These are phyloP conservation scores for Drosophila tripunctata DNA, from an alignment of 2,888 invertebrate species.

Conservation along the genomic window DNA sequence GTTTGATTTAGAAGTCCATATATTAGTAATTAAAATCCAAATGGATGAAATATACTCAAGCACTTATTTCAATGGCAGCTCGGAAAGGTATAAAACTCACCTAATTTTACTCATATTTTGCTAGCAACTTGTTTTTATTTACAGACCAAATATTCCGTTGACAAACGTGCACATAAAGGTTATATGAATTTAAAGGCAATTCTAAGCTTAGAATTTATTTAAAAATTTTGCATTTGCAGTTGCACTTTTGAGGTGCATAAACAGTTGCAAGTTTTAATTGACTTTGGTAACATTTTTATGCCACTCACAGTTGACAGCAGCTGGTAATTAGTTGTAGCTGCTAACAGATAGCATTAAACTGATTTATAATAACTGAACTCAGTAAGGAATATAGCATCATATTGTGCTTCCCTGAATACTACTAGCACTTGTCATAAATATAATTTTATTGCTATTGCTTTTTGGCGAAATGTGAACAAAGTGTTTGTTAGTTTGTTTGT, in stretches of 20 bases:
- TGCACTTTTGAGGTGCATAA: conserved; percentile 56
- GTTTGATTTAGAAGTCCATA: no score
- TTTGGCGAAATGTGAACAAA: conserved; percentile 57
- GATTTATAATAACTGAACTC: conserved; percentile 68
- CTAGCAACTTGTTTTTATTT: no score
- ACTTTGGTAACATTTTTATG: conserved; percentile 53
- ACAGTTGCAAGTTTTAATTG: conserved; percentile 66
- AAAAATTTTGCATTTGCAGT: conserved; percentile 40
- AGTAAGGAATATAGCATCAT: conserved; percentile 3
- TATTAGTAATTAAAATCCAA: no score
- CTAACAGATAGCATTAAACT: conserved; percentile 51
- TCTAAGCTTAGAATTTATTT: no score
- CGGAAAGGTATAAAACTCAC: no score
- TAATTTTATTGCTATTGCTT: conserved; percentile 62
- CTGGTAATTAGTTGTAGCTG: conserved; percentile 62
- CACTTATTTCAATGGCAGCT: no score
- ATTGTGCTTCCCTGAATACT: background rate
- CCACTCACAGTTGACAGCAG: conserved; percentile 12
- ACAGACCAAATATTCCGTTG: no score
- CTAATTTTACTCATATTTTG: no score
- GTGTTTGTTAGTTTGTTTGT: conserved; percentile 49
- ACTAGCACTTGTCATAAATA: conserved; percentile 62
- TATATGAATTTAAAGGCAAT: no score
- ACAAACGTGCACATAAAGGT: no score
- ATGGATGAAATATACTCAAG: no score